Percentiles rank a stretch among this genome's conserved stretches.
These are phyloP conservation scores for Macrochelys suwanniensis DNA, from an alignment of 2,797 vertebrate species.

Conservation along the genomic window DNA sequence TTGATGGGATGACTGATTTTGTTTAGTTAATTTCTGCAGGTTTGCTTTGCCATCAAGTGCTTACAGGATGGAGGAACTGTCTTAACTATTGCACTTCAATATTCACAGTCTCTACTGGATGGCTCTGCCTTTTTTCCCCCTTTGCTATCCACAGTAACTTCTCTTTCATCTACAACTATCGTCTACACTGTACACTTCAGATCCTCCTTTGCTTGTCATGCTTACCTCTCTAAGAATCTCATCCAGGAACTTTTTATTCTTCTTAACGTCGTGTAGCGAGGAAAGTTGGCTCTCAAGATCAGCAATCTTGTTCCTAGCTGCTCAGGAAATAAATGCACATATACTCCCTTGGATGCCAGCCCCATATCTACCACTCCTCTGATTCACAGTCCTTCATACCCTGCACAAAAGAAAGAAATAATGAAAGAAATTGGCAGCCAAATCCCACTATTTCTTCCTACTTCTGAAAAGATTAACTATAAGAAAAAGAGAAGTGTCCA, in stretches of 20 bases:
- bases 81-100: background rate
- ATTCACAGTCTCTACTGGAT: background rate
- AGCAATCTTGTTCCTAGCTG: background rate
- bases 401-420: slow-evolving; percentile 19
- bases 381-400: background rate
- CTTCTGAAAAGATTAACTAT: slow-evolving; percentile 22
- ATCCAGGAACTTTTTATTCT: slow-evolving; percentile 13
- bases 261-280: background rate
- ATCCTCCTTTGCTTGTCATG: background rate
- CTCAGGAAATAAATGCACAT: slow-evolving; percentile 6
- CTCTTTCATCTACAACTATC: background rate
- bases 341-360: background rate
- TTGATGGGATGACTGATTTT: background rate
- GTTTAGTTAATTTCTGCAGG: background rate
- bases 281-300: slow-evolving; percentile 10
- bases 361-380: background rate
- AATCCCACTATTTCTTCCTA: slow-evolving; percentile 22
- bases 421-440: slow-evolving; percentile 42
- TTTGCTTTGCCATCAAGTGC: background rate
- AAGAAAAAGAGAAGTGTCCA: background rate
- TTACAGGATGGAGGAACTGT: background rate
- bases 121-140: background rate
- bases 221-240: slow-evolving; percentile 32
- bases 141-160: background rate
- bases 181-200: background rate